These are phyloP conservation scores for Pomacea maculata DNA, from an alignment of 1,140 invertebrate genomes.

Conservation along the genomic window DNA sequence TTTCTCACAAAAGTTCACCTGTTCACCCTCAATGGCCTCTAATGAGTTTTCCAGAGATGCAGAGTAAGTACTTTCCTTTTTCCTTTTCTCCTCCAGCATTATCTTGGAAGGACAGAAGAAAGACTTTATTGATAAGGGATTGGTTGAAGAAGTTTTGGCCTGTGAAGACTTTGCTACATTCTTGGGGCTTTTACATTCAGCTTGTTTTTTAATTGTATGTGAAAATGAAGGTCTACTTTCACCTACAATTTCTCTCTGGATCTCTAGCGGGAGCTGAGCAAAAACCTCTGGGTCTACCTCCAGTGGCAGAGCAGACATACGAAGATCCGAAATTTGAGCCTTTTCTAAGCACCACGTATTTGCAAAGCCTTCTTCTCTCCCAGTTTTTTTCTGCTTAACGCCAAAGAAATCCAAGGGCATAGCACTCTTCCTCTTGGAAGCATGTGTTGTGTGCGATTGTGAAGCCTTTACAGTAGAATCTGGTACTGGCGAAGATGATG, in stretches of 20 bases:
- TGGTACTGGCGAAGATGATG: neutral
- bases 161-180: neutral
- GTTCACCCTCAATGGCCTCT: neutral
- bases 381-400: neutral
- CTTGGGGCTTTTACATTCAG: neutral
- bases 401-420: neutral
- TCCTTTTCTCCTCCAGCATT: neutral
- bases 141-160: neutral
- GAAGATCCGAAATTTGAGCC: neutral
- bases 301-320: neutral
- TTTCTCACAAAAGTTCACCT: too few relatives aligned
- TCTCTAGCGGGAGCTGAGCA: slow-evolving; percentile 30
- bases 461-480: neutral
- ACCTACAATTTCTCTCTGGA: slow-evolving; percentile 30
- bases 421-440: slow-evolving; percentile 1
- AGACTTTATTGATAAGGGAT: neutral
- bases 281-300: slow-evolving; percentile 33
- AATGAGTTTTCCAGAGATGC: neutral
- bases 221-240: neutral
- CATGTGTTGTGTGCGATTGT: neutral
- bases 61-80: neutral
- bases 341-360: neutral
- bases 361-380: neutral
- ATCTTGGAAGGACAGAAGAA: neutral
- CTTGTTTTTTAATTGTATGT: neutral